Conservation (phyloP, 2,797 vertebrate genomes). For the Triplophysa bombifrons region DNA sequence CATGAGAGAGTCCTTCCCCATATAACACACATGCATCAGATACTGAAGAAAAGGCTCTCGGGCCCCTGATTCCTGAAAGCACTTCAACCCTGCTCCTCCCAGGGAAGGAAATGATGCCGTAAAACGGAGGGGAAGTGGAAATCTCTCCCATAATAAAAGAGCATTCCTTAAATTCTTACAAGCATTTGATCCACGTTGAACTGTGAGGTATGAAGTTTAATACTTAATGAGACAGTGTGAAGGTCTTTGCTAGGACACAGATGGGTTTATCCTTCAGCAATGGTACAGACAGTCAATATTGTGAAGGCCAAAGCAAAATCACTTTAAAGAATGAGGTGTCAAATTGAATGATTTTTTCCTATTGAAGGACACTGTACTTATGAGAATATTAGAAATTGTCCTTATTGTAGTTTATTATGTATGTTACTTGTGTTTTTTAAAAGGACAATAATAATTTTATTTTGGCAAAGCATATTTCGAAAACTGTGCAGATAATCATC, state of each 20-base stretch:
- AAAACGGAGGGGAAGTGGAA: constrained; percentile 27
- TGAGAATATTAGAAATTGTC: constrained; percentile 27
- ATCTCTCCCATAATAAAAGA: constrained; percentile 27
- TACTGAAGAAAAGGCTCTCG: constrained; percentile 14
- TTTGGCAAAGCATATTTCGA: neutral
- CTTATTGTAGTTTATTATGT: neutral
- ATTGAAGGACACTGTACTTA: constrained; percentile 10
- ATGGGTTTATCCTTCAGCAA: constrained; percentile 3
- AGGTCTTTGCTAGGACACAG: neutral
- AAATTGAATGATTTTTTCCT: neutral
- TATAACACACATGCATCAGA: constrained; percentile 45
- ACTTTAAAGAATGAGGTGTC: neutral
- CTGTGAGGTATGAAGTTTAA: neutral
- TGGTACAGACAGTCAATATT: neutral
- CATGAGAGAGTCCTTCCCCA: constrained; percentile 55
- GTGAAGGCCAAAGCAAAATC: neutral
- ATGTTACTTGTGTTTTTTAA: neutral
- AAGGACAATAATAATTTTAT: neutral
- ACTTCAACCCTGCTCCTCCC: constrained; percentile 13
- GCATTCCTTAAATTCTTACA: constrained; percentile 37
- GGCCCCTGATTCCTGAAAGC: constrained; percentile 42
- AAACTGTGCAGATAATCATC: neutral
- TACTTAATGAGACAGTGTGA: constrained; percentile 13
- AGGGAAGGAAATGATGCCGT: constrained; percentile 36
- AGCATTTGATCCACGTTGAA: constrained; percentile 21